Conservation (phyloP, 92 coral and sea anemone genomes). For the Siderastrea radians region DNA sequence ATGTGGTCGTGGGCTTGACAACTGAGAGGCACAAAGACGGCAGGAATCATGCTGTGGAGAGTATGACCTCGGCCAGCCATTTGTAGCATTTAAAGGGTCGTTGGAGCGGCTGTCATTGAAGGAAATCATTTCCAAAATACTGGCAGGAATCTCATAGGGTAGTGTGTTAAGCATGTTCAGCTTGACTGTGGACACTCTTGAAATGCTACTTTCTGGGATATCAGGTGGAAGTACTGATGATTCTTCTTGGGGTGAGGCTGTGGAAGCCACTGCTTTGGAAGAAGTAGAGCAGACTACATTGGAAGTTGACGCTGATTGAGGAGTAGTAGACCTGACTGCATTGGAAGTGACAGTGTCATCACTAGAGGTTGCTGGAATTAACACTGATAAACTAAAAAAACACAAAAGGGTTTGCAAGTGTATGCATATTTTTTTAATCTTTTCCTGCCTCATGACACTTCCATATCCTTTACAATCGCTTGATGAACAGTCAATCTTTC, state of each 20-base stretch:
- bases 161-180: slow-evolving; percentile 1
- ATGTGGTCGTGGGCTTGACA: slow-evolving; percentile 12
- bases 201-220: too few relatives aligned
- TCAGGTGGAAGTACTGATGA: neutral
- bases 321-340: neutral
- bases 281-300: neutral
- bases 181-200: neutral
- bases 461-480: slow-evolving; percentile 32
- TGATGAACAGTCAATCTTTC: slow-evolving; percentile 11
- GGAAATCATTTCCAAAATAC: neutral
- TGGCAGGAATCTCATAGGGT: slow-evolving; percentile 1
- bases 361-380: neutral
- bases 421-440: slow-evolving; percentile 31
- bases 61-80: neutral
- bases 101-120: neutral
- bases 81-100: neutral
- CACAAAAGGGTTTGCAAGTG: slow-evolving; percentile 30
- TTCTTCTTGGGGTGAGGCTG: neutral
- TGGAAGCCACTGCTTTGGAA: neutral
- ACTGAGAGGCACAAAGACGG: neutral
- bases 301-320: neutral
- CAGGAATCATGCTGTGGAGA: neutral
- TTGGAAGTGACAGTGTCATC: neutral
- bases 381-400: neutral
- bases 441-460: slow-evolving; percentile 22